These are phyloP conservation scores for Drosophila tropicalis DNA, from an alignment of 1,140 invertebrate genomes.

Conservation along the genomic window DNA sequence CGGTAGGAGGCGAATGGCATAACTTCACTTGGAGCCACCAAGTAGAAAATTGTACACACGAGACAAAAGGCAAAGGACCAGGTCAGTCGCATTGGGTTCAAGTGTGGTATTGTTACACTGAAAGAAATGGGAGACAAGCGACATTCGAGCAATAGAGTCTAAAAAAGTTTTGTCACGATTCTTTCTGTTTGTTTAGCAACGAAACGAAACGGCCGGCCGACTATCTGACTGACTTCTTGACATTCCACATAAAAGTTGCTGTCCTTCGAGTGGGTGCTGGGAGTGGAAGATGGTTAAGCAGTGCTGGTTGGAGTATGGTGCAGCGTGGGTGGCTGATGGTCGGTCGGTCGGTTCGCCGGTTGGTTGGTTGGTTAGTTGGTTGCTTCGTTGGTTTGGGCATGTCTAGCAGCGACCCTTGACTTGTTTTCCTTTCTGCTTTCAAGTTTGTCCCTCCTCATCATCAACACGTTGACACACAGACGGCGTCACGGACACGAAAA, in stretches of 20 bases:
- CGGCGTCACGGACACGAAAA: conserved; percentile 4
- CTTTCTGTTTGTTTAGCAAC: conserved; percentile 1
- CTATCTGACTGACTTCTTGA: conserved; percentile 5
- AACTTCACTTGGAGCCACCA: conserved; percentile 32
- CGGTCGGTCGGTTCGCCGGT: background rate
- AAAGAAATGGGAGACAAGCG: background rate
- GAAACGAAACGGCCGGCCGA: conserved; percentile 4
- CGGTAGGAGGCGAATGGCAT: conserved; percentile 29
- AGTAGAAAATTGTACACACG: conserved; percentile 43
- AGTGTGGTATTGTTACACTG: conserved; percentile 6
- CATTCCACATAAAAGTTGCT: conserved; percentile 10
- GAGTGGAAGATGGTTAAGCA: background rate
- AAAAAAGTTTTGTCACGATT: background rate
- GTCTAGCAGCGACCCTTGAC: conserved; percentile 68
- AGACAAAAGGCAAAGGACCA: conserved; percentile 20
- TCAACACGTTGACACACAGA: conserved; percentile 42
- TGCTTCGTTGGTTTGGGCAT: conserved; percentile 47
- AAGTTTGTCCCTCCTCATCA: conserved; percentile 28
- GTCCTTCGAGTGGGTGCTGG: conserved; percentile 5
- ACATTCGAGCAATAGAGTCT: background rate
- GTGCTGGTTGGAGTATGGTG: no score
- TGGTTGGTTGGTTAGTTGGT: background rate
- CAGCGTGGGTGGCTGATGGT: no score
- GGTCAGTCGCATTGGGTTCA: conserved; percentile 6
- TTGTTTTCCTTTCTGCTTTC: conserved; percentile 53